Evolutionary conservation across 2,888 invertebrate genomes (phyloP), one percentile per base, ranked within the genome.

Genomic region (Megamerina dolium): DNA sequence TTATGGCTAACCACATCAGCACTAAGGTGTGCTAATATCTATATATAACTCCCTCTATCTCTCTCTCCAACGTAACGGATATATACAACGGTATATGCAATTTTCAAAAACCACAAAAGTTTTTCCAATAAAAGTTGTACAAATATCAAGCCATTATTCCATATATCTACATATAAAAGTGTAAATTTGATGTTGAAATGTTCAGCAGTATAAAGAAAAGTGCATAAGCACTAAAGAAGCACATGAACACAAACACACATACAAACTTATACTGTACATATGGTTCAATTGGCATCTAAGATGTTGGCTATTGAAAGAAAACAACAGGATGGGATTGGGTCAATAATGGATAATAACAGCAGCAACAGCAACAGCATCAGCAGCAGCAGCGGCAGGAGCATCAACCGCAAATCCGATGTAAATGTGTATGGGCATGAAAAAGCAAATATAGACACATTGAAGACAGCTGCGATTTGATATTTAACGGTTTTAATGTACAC

Each of bases 401-500:
- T n/a, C n/a, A n/a, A n/a, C n/a, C n/a, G n/a, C n/a, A n/a, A n/a
- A n/a, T n/a, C n/a, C n/a, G n/a, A n/a, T n/a, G 27, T 27, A 27
- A 27, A 27, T 27, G 27, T 5, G 27, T 13, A 27, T n/a, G 13
- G 27, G n/a, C n/a, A n/a, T 5, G 5, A 27, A 5, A 27, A 13
- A 27, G 27, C 27, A 27, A 27, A 27, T 13, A 18, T 9, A 19
- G 43, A 6, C 35, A 21, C 26, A 20, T 21, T 29, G 16, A 32
- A 30, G 33, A 30, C 45, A 46, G 45, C 45, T 46, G 45, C 38
- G 34, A 18, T 41, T 29, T 18, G 18, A 38, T 29, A 33, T 40
- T 41, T 34, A 42, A 46, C 45, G 45, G 45, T 41, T 37, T 37
- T 33, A 36, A 34, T 37, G 45, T 36, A 40, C 45, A 45, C 40